These are phyloP conservation scores for Parapristionchus giblindavisi DNA, from an alignment of 2,888 invertebrate genomes.

Conservation along the genomic window DNA sequence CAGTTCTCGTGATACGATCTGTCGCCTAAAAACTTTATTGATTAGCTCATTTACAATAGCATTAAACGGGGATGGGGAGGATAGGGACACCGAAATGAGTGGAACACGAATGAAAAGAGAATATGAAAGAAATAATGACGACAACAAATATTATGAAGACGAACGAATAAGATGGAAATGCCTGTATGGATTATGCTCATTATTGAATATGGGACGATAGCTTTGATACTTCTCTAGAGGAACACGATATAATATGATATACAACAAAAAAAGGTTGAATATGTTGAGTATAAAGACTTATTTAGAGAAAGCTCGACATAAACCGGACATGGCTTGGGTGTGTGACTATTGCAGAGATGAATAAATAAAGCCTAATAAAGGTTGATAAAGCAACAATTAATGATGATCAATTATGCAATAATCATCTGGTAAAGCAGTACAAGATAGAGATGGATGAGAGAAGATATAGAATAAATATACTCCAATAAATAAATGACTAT, in stretches of 20 bases:
- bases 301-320: too few relatives aligned
- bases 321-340: too few relatives aligned
- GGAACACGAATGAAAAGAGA: constrained; percentile 21
- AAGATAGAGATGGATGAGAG: not conserved
- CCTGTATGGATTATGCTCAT: too few relatives aligned
- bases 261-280: constrained; percentile 2
- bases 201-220: not conserved
- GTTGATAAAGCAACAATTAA: too few relatives aligned
- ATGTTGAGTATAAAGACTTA: too few relatives aligned
- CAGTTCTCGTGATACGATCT: too few relatives aligned
- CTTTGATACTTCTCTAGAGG: too few relatives aligned
- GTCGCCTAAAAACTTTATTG: constrained; percentile 29
- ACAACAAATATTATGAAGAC: constrained; percentile 1
- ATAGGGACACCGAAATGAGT: constrained; percentile 20
- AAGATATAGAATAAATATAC: constrained; percentile 10
- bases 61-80: not conserved
- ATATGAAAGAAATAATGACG: not conserved
- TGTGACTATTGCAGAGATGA: too few relatives aligned
- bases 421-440: too few relatives aligned
- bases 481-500: not conserved
- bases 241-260: not conserved
- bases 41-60: not conserved
- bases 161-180: not conserved
- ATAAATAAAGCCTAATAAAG: too few relatives aligned
- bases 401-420: too few relatives aligned